Evolutionary conservation across 2,113 vertebrate genomes (phyloP), one percentile per base, ranked within the genome.

Genomic region (Gallinago undulata): DNA sequence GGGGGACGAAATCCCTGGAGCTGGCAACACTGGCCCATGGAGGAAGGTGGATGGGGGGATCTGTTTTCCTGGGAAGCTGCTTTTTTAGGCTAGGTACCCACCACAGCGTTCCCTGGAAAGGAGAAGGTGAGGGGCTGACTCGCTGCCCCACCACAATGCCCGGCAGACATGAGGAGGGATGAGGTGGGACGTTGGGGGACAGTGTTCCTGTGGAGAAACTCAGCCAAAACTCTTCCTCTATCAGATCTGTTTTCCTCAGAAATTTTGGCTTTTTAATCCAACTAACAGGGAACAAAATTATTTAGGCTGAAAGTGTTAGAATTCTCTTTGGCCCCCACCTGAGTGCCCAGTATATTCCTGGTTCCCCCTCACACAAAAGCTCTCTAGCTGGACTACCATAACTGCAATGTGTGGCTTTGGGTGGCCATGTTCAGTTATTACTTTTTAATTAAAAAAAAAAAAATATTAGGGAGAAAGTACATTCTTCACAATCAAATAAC

Each of bases 131-230:
- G 18, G 37, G 47, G 25, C 12, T 18, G 43, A 93, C 33, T 18
- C 7, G 7, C 14, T 4, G 0, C 21, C 28, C 28, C 62, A 19
- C 8, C 31, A 28, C 31, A 50, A 17, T 0, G 0, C 2, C 19
- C 3, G 0, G 13, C 7, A 10, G 21, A 53, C 28, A 80, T 19
- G 27, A 15, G 5, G 62, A 72, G 45, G n/a, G 13, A 7, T 30
- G 70, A 69, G 23, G 31, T 67, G 48, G 15, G 27, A 39, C 37
- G 17, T 27, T 25, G 35, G 48, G 39, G 8, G 6, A 74, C 5
- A 1, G 7, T 1, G 27, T 7, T 89, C 39, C 27, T 5, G 0
- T 45, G 27, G 68, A 81, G n/a, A 93, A 93, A 57, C 12, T 56
- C 45, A 51, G 27, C 24, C 63, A 33, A 63, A 88, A 56, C 6